phyloP scores from a whole-genome alignment of 2,888 invertebrate genomes.

The Dermolepida albohirtum region DNA sequence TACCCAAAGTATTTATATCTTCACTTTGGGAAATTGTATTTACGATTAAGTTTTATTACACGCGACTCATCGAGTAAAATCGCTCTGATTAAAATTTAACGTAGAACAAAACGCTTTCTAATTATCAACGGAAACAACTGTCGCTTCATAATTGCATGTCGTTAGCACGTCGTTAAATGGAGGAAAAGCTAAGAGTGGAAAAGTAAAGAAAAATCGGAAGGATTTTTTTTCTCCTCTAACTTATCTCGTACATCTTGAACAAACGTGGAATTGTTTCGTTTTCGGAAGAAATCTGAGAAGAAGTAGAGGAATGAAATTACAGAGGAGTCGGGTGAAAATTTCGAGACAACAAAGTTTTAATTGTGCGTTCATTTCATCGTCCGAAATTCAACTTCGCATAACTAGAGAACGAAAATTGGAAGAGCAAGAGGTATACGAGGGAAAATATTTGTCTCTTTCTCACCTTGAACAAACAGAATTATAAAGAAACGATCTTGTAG shows the following conservation, averaged over 20 bases:
- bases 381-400: conserved; percentile 2
- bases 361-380: conserved; percentile 36
- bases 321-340: conserved; percentile 31
- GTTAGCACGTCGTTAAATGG: conserved; percentile 36
- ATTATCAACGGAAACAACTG: conserved; percentile 35
- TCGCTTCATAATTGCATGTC: conserved; percentile 17
- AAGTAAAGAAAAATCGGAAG: conserved; percentile 1
- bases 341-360: conserved; percentile 35
- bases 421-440: conserved; percentile 24
- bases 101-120: conserved; percentile 22
- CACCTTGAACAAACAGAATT: conserved; percentile 28
- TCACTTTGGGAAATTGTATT: conserved; percentile 2
- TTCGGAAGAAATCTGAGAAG: neutral
- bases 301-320: conserved; percentile 27
- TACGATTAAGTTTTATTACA: conserved; percentile 1
- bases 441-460: conserved; percentile 8
- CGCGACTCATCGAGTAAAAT: conserved; percentile 8
- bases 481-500: conserved; percentile 36
- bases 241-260: conserved; percentile 2
- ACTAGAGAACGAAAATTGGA: conserved; percentile 11
- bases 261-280: conserved; percentile 25
- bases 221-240: conserved; percentile 2
- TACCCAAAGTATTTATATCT: neutral
- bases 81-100: conserved; percentile 27
- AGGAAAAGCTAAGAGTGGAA: conserved; percentile 13